Evolutionary conservation across 2,888 invertebrate species (phyloP), one percentile per base, ranked within the genome.

Genomic region (Spodoptera picta): DNA sequence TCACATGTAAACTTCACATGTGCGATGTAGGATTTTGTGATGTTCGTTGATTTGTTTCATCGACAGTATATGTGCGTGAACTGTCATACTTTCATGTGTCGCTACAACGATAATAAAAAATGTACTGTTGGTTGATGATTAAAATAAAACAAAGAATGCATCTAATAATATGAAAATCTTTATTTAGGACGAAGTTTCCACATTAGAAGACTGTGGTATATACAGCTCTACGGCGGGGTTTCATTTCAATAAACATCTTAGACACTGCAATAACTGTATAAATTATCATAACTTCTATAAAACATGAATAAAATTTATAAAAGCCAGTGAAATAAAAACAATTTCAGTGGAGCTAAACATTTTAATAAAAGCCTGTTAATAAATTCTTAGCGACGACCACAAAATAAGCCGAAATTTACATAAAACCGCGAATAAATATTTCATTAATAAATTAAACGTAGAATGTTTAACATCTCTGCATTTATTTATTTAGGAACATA

Each of bases 181-280:
- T 82, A 82, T 80, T 82, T 60, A 75, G 81, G 80, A 83, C 80
- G 73, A 73, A 76, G 77, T 44, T 75, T 77, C 63, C 64, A 81
- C 65, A 76, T 70, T 69, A 65, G 24, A 68, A 63, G 64, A 66
- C 52, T 60, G 49, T 36, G 10, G 19, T 60, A 65, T 60, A 53
- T 60, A 71, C 61, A 63, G 24, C 23, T 55, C 49, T 52, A 61
- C 31, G 23, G 44, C 36, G 64, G 48, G 62, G 61, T 58, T 59
- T 64, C 27, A 42, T 19, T 59, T 50, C 41, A 57, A 65, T 36
- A 36, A 69, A 53, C 44, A 60, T 42, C 19, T 12, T 43, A 55
- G 62, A 55, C n/a, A 61, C 14, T 59, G 45, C 12, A 60, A 56
- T 44, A 67, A 53, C 53, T 53, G 44, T 49, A 60, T 56, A 65